Base-by-base conservation (phyloP, 2,888 invertebrate species). In the Tachina grossa region DNA sequence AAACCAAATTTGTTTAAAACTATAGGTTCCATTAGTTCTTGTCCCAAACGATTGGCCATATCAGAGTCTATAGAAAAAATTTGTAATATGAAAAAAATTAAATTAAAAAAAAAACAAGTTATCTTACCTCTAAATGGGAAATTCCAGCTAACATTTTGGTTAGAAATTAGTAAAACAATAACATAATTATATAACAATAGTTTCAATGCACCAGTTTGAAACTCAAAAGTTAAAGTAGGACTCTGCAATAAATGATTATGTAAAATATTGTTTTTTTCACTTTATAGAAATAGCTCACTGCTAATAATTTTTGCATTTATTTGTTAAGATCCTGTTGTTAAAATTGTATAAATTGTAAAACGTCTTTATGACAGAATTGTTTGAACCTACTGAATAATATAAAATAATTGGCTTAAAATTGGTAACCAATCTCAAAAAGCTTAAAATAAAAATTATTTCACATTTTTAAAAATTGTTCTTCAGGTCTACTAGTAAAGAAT, bases 1-100 rank as follows among this genome's bases (percentile, higher is more conserved):
- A 88, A 84, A 13, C 89, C 89, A 84, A 89, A 90, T 77, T 89
- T 89, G 11, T 88, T 66, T 22, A 88, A 76, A 43, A 89, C 88
- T 2, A 31, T 69, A 10, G 90, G 89, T 43, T 79, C 78, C 16
- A 87, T 86, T 1, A 89, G 59, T 81, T 88, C 86, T 16, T 89
- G 82, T 9, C 90, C 90, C 65, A 88, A 87, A 74, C 87, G 88
- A 19, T 88, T 87, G 5, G 88, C 88, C 45, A 87, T 84, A 10
- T 88, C 68, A n/a, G 84, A 78, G 75, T 87, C 89, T 90, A 80
- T 9, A 76, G 45, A 57, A 49, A 51, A 41, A 61, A 13, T 10
- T 16, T 14, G 0, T 31, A 45, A 0, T 19, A 1, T 13, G 4
- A 11, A 45, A n/a, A 9, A 1, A 57, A n/a, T n/a, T n/a, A 3